A percentile compares a stretch with the other conserved stretches of the same genome.
Evolutionary conservation across 2,113 vertebrate species (phyloP).

Genomic region (Labrus mixtus): DNA sequence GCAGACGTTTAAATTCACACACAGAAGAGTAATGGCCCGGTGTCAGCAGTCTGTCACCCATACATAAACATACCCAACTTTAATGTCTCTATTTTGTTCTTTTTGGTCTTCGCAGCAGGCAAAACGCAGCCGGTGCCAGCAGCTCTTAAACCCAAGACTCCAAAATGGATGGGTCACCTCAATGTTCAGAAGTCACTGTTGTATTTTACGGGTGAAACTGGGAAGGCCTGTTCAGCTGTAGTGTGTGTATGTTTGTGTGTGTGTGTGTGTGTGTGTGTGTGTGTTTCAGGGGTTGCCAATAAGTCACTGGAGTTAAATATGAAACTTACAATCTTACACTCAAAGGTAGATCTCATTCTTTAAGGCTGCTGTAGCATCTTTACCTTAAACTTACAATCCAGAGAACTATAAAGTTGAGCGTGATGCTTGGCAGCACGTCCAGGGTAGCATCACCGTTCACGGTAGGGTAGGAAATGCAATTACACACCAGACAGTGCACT

Average conservation of each 20-base stretch:
- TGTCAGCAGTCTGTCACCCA: slow-evolving; percentile 51
- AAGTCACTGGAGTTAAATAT: slow-evolving; percentile 51
- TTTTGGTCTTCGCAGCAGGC: slow-evolving; percentile 51
- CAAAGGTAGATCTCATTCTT: slow-evolving; percentile 27
- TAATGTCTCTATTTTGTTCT: slow-evolving; percentile 52
- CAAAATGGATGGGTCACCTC: slow-evolving; percentile 43
- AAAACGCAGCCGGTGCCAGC: slow-evolving; percentile 64
- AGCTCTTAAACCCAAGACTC: slow-evolving; percentile 70
- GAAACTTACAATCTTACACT: slow-evolving; percentile 42
- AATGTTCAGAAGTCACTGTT: slow-evolving; percentile 42
- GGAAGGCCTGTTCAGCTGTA: slow-evolving; percentile 23
- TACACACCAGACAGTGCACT: slow-evolving; percentile 56
- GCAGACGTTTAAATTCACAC: slow-evolving; percentile 49
- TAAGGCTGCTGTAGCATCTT: slow-evolving; percentile 56
- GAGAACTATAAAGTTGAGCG: slow-evolving; percentile 23
- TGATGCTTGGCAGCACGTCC: slow-evolving; percentile 42
- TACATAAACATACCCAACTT: slow-evolving; percentile 61
- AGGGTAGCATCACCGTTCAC: slow-evolving; percentile 55
- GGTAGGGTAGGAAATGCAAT: slow-evolving; percentile 54
- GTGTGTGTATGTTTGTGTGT: slow-evolving; percentile 20
- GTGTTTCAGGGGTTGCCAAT: slow-evolving; percentile 46
- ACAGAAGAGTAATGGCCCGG: slow-evolving; percentile 44
- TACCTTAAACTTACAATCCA: slow-evolving; percentile 29
- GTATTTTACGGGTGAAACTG: slow-evolving; percentile 36
- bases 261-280: slow-evolving; percentile 42